Evolutionary conservation across 2,113 vertebrate species (phyloP).

Genomic region (Balaeniceps rex): DNA sequence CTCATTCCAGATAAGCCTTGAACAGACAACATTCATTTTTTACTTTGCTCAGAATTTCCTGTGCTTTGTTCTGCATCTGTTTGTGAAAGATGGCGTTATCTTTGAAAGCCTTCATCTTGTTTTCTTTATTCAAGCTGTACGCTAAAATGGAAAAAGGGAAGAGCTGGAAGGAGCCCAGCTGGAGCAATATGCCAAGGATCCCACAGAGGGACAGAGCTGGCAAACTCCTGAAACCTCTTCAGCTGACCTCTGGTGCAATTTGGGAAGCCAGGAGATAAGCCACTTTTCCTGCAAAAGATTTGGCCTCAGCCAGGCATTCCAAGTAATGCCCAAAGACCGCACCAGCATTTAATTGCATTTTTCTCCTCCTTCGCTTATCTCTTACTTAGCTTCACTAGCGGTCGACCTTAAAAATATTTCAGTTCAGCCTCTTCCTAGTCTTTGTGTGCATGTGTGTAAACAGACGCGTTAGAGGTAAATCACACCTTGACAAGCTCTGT

Average conservation of each 20-base stretch:
- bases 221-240: slow-evolving; percentile 26
- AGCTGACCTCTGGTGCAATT: slow-evolving; percentile 39
- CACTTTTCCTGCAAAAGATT: neutral
- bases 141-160: slow-evolving; percentile 32
- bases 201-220: slow-evolving; percentile 40
- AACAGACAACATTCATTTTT: slow-evolving; percentile 45
- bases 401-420: neutral
- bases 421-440: neutral
- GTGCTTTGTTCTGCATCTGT: slow-evolving; percentile 63
- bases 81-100: slow-evolving; percentile 16
- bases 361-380: neutral
- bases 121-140: slow-evolving; percentile 37
- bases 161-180: slow-evolving; percentile 65
- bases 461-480: neutral
- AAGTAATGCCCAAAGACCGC: neutral
- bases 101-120: slow-evolving; percentile 50
- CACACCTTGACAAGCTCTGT: fast-evolving
- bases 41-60: slow-evolving; percentile 60
- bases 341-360: neutral
- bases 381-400: neutral
- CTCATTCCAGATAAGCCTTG: slow-evolving; percentile 50
- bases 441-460: neutral
- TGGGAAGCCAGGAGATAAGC: neutral
- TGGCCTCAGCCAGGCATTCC: neutral
- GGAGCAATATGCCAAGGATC: slow-evolving; percentile 47